Conservation (phyloP, 2,113 vertebrate genomes). For the Sceloporus undulatus region DNA sequence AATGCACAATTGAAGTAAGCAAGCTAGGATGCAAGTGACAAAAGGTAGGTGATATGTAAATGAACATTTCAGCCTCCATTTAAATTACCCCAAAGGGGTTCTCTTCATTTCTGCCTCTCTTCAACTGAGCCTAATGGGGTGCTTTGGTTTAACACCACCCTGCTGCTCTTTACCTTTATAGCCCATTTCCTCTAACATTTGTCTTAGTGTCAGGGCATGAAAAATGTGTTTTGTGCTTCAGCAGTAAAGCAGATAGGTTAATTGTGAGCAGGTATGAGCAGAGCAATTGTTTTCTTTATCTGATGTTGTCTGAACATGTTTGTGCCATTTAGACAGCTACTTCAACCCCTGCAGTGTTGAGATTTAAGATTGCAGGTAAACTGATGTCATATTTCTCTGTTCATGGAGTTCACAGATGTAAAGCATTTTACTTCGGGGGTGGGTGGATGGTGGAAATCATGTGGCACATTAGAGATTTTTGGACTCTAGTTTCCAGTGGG, state of each 20-base stretch:
- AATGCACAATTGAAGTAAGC: slow-evolving; percentile 13
- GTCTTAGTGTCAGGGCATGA: slow-evolving; percentile 56
- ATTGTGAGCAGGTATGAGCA: slow-evolving; percentile 62
- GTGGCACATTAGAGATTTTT: not conserved
- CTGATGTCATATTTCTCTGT: not conserved
- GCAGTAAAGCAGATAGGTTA: slow-evolving; percentile 46
- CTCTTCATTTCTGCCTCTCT: slow-evolving; percentile 62
- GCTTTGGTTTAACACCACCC: slow-evolving; percentile 47
- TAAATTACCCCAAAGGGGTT: slow-evolving; percentile 55
- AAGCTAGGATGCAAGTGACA: slow-evolving; percentile 33
- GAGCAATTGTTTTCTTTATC: slow-evolving; percentile 56
- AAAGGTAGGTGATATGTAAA: slow-evolving; percentile 67
- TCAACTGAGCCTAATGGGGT: slow-evolving; percentile 59
- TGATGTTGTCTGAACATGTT: slow-evolving; percentile 45
- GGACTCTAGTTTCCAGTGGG: not conserved
- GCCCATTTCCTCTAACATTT: slow-evolving; percentile 64
- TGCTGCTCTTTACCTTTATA: slow-evolving; percentile 5
- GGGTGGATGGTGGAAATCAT: too few relatives aligned
- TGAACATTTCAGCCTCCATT: slow-evolving; percentile 56
- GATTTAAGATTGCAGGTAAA: not conserved
- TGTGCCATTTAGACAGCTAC: slow-evolving; percentile 7
- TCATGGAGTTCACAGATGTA: not conserved
- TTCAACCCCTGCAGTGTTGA: not conserved
- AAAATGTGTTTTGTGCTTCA: slow-evolving; percentile 48
- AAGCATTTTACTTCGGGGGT: too few relatives aligned